Evolutionary conservation across 2,113 vertebrate genomes (phyloP), one percentile per base, ranked within the genome.

Genomic region (Gallinago paraguaiae): DNA sequence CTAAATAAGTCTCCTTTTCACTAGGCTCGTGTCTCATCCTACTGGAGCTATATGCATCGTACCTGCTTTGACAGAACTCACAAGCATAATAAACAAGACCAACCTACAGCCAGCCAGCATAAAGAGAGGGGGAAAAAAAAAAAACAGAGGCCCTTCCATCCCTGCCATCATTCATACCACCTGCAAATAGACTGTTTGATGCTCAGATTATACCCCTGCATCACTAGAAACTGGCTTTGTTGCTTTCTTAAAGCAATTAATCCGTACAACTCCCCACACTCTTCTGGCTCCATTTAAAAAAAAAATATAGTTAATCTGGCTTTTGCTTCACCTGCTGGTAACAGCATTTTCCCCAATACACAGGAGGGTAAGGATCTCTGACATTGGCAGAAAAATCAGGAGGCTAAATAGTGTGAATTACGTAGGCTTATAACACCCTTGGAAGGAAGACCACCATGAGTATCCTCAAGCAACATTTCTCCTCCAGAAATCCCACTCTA

Each of bases 381-480:
- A 23, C 11, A 35, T 4, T 43, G 41, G 23, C 5, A 82, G 51
- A 60, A 75, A 86, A 88, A 28, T 48, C 39, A 65, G 43, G 85
- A 79, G 22, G 27, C 6, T 70, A 46, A 41, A 56, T 9, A 63
- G 3, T 23, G 56, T 75, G 6, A 85, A 46, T 85, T 61, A 43
- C 17, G 17, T 61, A 17, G 17, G 54, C 17, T 31, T 37, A 17
- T 9, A 71, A 74, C 12, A 6, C 3, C 64, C 51, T 33, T 43
- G 11, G 37, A 81, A 78, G 20, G 27, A 27, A 93, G 43, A 51
- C 33, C 7, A 48, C 33, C 27, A 39, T 0, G 0, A 65, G 7
- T 39, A 68, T 10, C 17, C 5, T 83, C 37, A 75, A 91, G 46
- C 11, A 50, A 87, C 64, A 13, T 35, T 68, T 53, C 46, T 91